Percentiles rank a stretch among this genome's conserved stretches.
Evolutionary conservation across 2,113 vertebrate genomes (phyloP).

Genomic region (Bubalus kerabau): DNA sequence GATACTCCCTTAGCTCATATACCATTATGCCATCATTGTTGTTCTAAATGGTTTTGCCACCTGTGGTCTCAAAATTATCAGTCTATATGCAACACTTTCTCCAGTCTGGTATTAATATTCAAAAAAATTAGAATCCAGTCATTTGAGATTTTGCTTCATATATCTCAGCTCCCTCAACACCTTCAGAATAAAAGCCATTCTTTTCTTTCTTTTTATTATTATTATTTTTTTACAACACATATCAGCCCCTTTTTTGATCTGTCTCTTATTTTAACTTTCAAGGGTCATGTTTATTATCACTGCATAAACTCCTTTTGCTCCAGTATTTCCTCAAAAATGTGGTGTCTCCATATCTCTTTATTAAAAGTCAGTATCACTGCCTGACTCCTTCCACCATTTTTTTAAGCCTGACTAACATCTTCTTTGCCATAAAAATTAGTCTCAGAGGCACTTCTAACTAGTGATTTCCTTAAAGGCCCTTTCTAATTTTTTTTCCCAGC

Average conservation of each 20-base stretch:
- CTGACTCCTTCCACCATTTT: background rate
- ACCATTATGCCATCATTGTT: too few relatives aligned
- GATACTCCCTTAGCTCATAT: background rate
- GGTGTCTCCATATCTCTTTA: fast-evolving
- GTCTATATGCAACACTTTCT: background rate
- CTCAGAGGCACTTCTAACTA: background rate
- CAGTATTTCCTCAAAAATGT: background rate
- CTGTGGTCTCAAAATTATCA: background rate
- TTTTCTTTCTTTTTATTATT: background rate
- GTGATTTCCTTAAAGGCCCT: background rate
- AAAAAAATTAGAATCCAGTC: background rate
- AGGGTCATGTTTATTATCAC: background rate
- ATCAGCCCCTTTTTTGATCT: background rate
- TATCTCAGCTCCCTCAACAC: background rate
- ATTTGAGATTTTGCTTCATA: background rate
- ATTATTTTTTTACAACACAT: background rate
- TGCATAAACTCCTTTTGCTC: background rate
- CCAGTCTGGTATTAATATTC: background rate
- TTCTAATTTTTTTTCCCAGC: too few relatives aligned
- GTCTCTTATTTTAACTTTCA: background rate
- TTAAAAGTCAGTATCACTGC: background rate
- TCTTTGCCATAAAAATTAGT: background rate
- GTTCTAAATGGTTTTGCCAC: background rate
- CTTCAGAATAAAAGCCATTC: background rate
- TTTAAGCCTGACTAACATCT: background rate